Conservation (phyloP, 2,113 vertebrate genomes). For the Morone saxatilis region DNA sequence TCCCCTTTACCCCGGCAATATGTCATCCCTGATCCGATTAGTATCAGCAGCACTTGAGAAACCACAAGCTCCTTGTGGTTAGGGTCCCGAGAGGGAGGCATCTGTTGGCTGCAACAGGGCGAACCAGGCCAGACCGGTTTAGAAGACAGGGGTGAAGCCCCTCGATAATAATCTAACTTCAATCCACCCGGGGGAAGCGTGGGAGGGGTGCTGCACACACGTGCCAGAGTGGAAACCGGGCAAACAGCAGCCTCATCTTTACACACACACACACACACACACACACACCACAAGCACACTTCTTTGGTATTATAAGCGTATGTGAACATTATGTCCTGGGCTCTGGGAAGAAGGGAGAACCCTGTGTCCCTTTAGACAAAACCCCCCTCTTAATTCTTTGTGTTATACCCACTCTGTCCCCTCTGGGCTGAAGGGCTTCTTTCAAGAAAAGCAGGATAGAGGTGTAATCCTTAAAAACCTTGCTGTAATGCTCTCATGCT, state of each 20-base stretch:
- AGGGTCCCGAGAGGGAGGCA: constrained; percentile 74
- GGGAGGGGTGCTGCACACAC: not conserved
- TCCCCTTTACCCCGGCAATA: constrained; percentile 89
- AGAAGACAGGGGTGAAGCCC: constrained; percentile 25
- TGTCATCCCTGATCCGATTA: constrained; percentile 93
- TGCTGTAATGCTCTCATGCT: constrained; percentile 80
- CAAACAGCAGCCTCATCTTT: constrained; percentile 12
- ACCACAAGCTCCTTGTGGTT: constrained; percentile 72
- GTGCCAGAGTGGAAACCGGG: constrained; percentile 11
- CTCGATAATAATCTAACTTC: constrained; percentile 49
- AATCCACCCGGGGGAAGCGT: not conserved
- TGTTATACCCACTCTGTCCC: constrained; percentile 68
- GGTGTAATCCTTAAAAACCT: constrained; percentile 84
- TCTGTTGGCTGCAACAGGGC: constrained; percentile 68
- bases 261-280: not conserved
- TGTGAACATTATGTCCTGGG: constrained; percentile 3
- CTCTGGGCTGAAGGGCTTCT: constrained; percentile 72
- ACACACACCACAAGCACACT: too few relatives aligned
- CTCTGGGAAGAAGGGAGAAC: constrained; percentile 39
- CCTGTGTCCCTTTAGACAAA: constrained; percentile 33
- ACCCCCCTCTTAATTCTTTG: constrained; percentile 69
- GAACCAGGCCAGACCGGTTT: constrained; percentile 5
- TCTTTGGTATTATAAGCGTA: not conserved
- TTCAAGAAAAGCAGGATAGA: constrained; percentile 84
- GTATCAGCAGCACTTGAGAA: constrained; percentile 91